Evolutionary conservation across 2,888 invertebrate genomes (phyloP), one percentile per base, ranked within the genome.

Genomic region (Leptopilina myrica): DNA sequence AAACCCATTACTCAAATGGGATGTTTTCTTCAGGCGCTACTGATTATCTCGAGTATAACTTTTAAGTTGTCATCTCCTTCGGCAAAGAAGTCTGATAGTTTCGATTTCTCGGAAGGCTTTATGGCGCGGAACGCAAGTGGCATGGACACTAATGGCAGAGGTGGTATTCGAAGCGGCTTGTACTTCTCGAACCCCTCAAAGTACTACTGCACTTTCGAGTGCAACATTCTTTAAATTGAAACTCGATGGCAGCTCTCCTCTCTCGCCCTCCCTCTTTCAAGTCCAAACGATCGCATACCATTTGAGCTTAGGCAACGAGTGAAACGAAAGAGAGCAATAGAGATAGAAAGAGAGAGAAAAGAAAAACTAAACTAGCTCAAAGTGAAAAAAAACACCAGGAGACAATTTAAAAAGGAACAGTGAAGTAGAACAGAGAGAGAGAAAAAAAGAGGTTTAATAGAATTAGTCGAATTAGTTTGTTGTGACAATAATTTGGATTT

Each of bases 391-490:
- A 78, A 62, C n/a, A 46, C 66, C 14, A 56, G 9, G 66, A 56
- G 15, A 64, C 12, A 40, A 64, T 14, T 20, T 20, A 14, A 69
- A 12, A n/a, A 40, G 67, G n/a, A 59, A 26, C 3, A 43, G 65
- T 49, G 20, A 33, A 43, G 4, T 6, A 46, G 76, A 12, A 59
- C 64, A 59, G 64, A 43, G 26, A 56, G 65, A 53, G 75, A 65
- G 49, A 77, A n/a, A 75, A 69, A 76, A 79, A 76, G 84, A 79
- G 77, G 84, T 83, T 83, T 83, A 84, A 79, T 85, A 82, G 89
- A 88, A 87, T 86, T 87, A 85, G 87, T 84, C 83, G 86, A 87
- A 85, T 86, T 86, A 85, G 86, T 84, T 82, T 83, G 84, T 81
- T 43, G 43, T 83, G 83, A 62, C 86, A 86, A 85, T 87, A 86